Conservation (phyloP, 2,113 vertebrate species). For the Toxotes jaculatrix region DNA sequence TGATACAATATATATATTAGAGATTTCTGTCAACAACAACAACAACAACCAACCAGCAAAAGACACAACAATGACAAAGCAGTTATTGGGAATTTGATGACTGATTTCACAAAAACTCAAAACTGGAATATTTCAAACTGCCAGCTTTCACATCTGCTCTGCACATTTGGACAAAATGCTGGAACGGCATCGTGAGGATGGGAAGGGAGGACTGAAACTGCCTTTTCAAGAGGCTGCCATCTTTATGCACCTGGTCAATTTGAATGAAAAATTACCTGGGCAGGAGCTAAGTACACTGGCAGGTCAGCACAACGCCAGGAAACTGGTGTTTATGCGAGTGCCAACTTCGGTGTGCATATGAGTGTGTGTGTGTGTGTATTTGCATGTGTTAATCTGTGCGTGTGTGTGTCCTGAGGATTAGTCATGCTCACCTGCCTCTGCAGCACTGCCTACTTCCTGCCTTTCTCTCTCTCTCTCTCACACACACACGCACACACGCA, state of each 20-base stretch:
- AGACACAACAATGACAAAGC: conserved; percentile 4
- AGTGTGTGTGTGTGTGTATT: conserved; percentile 46
- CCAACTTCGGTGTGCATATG: conserved; percentile 59
- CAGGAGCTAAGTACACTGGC: conserved; percentile 75
- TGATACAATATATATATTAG: not conserved
- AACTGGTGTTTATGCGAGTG: conserved; percentile 69
- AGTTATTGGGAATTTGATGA: not conserved
- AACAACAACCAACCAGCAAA: conserved; percentile 1
- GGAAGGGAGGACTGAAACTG: conserved; percentile 52
- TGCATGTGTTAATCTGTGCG: conserved; percentile 40
- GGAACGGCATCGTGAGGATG: conserved; percentile 52
- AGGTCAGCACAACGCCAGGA: conserved; percentile 73
- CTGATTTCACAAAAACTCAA: conserved; percentile 8
- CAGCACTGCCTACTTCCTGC: conserved; percentile 68
- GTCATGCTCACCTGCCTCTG: conserved; percentile 78
- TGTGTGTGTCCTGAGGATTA: conserved; percentile 71
- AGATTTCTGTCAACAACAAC: not conserved
- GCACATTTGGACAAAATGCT: conserved; percentile 48
- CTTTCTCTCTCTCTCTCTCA: conserved; percentile 19
- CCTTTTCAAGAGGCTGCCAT: conserved; percentile 76
- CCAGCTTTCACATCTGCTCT: conserved; percentile 54
- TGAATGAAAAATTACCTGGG: conserved; percentile 81
- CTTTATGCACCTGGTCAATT: conserved; percentile 80
- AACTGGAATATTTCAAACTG: conserved; percentile 10
- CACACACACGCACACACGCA: conserved; percentile 35